Evolutionary conservation across 2,797 vertebrate species (phyloP).

Genomic region (Valencia hispanica): DNA sequence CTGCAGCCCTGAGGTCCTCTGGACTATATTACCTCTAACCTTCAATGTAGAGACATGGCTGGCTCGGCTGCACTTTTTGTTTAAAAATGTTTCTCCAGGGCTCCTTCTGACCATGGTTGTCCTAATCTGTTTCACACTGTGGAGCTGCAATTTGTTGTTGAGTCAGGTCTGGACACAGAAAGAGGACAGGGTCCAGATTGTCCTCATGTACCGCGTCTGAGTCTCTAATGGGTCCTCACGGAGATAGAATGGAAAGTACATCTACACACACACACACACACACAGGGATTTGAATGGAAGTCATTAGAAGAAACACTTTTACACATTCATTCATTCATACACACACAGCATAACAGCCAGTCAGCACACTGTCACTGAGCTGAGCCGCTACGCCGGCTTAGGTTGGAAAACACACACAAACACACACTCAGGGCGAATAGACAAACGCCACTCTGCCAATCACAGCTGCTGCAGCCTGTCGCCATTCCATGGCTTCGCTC

Average conservation of each 20-base stretch:
- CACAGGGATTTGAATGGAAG: constrained; percentile 42
- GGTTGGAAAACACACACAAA: constrained; percentile 21
- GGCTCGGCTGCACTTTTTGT: not conserved
- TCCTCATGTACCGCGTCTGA: not conserved
- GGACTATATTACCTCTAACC: too few relatives aligned
- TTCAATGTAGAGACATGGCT: too few relatives aligned
- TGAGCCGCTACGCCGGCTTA: constrained; percentile 42
- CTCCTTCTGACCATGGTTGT: not conserved
- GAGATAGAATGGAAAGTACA: not conserved
- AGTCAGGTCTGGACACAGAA: too few relatives aligned
- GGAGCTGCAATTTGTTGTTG: too few relatives aligned
- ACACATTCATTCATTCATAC: constrained; percentile 25
- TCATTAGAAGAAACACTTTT: constrained; percentile 44
- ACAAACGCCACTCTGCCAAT: constrained; percentile 48
- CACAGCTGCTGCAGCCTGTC: constrained; percentile 51
- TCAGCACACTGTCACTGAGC: constrained; percentile 29
- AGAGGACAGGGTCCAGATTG: not conserved
- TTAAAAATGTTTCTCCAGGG: not conserved
- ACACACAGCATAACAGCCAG: constrained; percentile 31
- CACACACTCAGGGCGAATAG: constrained; percentile 7
- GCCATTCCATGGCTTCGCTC: constrained; percentile 39
- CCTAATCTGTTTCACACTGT: not conserved
- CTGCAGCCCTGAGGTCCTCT: too few relatives aligned
- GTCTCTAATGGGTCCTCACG: not conserved
- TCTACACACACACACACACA: not conserved